Evolutionary conservation across 1,140 invertebrate species (phyloP), one percentile per base, ranked within the genome.

Genomic region (Calycopis cecrops): DNA sequence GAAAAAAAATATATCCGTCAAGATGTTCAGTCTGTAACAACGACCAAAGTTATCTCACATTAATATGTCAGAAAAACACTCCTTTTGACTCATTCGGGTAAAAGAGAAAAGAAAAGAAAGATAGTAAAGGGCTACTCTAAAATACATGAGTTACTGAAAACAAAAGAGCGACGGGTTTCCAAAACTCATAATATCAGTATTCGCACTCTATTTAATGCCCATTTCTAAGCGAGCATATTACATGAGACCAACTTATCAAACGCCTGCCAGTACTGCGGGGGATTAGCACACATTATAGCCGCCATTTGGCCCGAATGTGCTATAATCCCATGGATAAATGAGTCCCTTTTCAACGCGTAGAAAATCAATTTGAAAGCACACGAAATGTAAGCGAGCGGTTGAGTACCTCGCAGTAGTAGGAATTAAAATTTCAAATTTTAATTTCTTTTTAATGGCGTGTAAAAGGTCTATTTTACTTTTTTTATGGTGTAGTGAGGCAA

Each of bases 291-390:
- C 1, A 10, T 37, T 37, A 37, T 9, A 9, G 12, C 3, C 40
- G 40, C 12, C 6, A 16, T 16, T 17, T 14, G 14, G 14, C 14
- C 9, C 3, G 40, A 17, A 9, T 28, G 38, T 14, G 38, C n/a
- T 40, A 28, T 28, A 40, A 40, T 40, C n/a, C 38, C 38, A 28
- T 28, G 38, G 38, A 40, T 40, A 40, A 16, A 44, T 44, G 14
- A 16, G 3, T 9, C 40, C 9, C 40, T 17, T 44, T 44, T 44
- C 40, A 16, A 9, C 40, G 9, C 6, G 38, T n/a, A 17, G 6
- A 16, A 44, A 44, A 44, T 44, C 40, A 44, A 44, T 44, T 44
- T 16, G n/a, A 17, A 17, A n/a, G n/a, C n/a, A n/a, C n/a, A n/a
- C n/a, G n/a, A n/a, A n/a, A n/a, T n/a, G n/a, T n/a, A n/a, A n/a